Percentiles rank a stretch among this genome's conserved stretches.
Conservation (phyloP, 2,888 invertebrate species). For the Drosophila subquinaria region DNA sequence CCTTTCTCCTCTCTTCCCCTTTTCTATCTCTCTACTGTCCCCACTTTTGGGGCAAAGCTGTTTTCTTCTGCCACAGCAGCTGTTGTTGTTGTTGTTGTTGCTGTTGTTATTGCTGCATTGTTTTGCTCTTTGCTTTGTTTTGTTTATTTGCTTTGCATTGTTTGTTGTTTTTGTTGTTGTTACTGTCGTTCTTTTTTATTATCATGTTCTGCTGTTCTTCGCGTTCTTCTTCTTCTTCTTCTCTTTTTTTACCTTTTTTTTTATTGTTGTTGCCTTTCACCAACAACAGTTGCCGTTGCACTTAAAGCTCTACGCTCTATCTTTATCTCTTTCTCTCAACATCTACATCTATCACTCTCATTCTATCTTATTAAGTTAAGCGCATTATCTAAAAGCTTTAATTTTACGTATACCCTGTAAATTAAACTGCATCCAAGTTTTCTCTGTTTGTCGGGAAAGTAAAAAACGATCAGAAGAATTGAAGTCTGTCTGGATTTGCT, state of each 20-base stretch:
- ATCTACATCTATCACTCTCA: constrained; percentile 8
- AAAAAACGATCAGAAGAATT: not conserved
- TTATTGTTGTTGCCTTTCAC: constrained; percentile 38
- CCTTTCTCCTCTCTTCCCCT: not conserved
- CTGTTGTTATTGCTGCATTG: constrained; percentile 37
- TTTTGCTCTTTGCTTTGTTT: constrained; percentile 32
- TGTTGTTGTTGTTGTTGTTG: constrained; percentile 7
- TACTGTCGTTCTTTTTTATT: constrained; percentile 32
- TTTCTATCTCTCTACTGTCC: not conserved
- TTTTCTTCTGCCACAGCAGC: constrained; percentile 17
- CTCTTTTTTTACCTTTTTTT: not conserved
- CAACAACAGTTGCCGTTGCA: constrained; percentile 44
- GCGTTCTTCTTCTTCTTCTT: constrained; percentile 19
- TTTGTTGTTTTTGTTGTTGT: not conserved
- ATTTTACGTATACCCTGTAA: constrained; percentile 14
- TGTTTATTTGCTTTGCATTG: constrained; percentile 18
- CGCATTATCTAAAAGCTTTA: constrained; percentile 7
- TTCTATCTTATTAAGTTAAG: constrained; percentile 4
- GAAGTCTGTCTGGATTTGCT: not conserved
- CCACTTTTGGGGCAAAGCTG: constrained; percentile 10
- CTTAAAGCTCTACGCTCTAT: constrained; percentile 19
- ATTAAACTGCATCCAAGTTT: not conserved
- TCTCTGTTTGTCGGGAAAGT: not conserved
- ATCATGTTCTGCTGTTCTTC: constrained; percentile 18
- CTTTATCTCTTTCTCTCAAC: constrained; percentile 5